phyloP scores from a whole-genome alignment of 2,797 vertebrate species.

The Phylloscopus collybita region DNA sequence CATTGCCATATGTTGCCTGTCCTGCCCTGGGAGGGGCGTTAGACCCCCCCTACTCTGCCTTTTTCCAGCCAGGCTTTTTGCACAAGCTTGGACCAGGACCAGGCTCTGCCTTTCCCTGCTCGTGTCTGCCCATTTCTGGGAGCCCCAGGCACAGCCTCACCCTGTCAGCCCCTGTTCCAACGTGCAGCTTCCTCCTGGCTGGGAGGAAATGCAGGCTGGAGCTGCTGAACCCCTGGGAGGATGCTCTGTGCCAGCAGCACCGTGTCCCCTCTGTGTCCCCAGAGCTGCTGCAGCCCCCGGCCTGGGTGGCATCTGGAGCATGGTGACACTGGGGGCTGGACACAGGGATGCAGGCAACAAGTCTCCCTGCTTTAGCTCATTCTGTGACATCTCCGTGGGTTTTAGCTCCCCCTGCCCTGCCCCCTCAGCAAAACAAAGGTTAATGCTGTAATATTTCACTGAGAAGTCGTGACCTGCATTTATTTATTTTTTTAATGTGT shows the following conservation, averaged over 20 bases:
- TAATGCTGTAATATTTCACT: not conserved
- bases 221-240: not conserved
- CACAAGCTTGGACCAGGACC: not conserved
- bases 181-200: rapidly evolving
- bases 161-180: no score
- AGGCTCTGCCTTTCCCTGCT: not conserved
- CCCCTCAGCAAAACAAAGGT: not conserved
- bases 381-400: not conserved
- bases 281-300: rapidly evolving
- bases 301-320: rapidly evolving
- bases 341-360: not conserved
- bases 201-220: not conserved
- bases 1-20: not conserved
- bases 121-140: not conserved
- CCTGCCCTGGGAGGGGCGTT: not conserved
- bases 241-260: not conserved
- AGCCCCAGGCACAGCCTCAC: rapidly evolving
- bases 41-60: not conserved
- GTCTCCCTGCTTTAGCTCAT: not conserved
- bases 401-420: not conserved
- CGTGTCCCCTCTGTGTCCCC: not conserved
- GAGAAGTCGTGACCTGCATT: not conserved
- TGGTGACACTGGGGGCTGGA: not conserved
- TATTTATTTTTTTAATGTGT: not conserved
- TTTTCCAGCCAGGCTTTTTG: not conserved